Conservation (phyloP, 1,140 invertebrate genomes). For the Penaeus chinensis region DNA sequence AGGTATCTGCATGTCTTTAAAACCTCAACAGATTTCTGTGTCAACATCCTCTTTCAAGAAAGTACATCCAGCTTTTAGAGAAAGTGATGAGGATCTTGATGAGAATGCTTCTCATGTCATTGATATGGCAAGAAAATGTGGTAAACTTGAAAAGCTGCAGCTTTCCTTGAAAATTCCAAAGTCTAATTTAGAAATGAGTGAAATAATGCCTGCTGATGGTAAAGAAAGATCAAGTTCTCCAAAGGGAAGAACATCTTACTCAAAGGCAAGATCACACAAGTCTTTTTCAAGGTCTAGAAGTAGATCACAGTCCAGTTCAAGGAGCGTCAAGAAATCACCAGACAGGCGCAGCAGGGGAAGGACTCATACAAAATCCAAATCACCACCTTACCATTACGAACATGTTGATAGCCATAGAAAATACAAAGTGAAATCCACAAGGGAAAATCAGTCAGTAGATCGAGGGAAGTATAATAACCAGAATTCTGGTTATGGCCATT, state of each 20-base stretch:
- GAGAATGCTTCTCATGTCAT: not conserved
- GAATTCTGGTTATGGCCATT: no score
- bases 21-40: slow-evolving; percentile 13
- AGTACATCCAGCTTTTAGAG: slow-evolving; percentile 46
- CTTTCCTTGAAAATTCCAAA: not conserved
- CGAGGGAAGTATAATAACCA: no score
- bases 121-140: not conserved
- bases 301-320: slow-evolving; percentile 1
- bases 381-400: not conserved
- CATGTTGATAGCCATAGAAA: not conserved
- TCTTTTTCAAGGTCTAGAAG: slow-evolving; percentile 3
- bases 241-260: no score
- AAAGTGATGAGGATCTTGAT: slow-evolving; percentile 47
- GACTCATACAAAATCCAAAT: not conserved
- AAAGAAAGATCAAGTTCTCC: no score
- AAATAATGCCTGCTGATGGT: no score
- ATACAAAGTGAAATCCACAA: no score
- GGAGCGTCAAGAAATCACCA: slow-evolving; percentile 2
- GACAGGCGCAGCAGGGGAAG: no score
- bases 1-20: slow-evolving; percentile 40
- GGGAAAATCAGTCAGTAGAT: no score
- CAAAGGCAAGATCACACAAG: slow-evolving; percentile 4
- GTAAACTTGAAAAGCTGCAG: not conserved
- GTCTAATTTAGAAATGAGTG: no score
- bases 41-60: slow-evolving; percentile 11